Conservation (phyloP, 1,140 invertebrate species). For the Diabrotica virgifera region DNA sequence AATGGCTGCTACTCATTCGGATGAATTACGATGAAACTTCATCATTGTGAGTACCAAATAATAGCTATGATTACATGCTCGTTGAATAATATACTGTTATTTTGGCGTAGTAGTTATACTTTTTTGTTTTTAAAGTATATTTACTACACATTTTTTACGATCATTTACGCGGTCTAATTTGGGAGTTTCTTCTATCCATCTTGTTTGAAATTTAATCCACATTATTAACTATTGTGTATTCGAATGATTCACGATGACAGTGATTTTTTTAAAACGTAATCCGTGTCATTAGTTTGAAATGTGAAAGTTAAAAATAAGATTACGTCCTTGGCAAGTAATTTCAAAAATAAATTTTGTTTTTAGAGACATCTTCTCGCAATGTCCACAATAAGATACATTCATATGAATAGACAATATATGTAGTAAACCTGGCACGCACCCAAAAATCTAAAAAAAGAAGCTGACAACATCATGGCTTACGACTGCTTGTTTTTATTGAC, state of each 20-base stretch:
- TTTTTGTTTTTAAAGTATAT: too few relatives aligned
- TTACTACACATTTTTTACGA: too few relatives aligned
- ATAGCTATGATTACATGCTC: too few relatives aligned
- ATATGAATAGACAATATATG: neutral
- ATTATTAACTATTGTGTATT: neutral
- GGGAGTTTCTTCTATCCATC: too few relatives aligned
- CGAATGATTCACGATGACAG: neutral
- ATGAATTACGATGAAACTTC: too few relatives aligned
- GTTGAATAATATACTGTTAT: too few relatives aligned
- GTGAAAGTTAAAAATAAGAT: constrained; percentile 1
- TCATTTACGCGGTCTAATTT: too few relatives aligned
- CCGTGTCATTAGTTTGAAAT: neutral
- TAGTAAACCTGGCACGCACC: neutral
- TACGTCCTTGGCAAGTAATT: constrained; percentile 2
- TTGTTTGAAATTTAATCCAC: too few relatives aligned
- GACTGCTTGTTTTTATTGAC: neutral
- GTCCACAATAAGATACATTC: neutral
- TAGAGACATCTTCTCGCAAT: neutral
- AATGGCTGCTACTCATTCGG: too few relatives aligned
- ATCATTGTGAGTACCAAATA: too few relatives aligned
- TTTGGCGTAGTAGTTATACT: too few relatives aligned
- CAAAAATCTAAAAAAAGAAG: neutral
- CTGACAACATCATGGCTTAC: neutral
- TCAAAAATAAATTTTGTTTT: constrained; percentile 1
- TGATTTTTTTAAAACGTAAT: neutral